phyloP scores from a whole-genome alignment of 2,797 vertebrate species.

The Notamacropus eugenii region DNA sequence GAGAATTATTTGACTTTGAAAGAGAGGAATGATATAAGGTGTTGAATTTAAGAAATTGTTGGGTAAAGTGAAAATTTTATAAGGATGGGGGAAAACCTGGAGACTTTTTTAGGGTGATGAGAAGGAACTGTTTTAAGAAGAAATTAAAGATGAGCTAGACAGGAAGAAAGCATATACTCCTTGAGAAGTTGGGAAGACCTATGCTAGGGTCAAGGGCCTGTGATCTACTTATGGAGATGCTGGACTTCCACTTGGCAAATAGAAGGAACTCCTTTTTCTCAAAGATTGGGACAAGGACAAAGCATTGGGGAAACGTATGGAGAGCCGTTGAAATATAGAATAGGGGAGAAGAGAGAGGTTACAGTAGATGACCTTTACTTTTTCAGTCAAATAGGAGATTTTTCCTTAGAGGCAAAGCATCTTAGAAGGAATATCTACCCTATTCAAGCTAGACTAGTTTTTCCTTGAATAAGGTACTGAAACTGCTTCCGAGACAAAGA shows the following conservation, averaged over 20 bases:
- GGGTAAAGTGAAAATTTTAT: neutral
- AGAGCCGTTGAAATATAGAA: neutral
- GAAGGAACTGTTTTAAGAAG: slow-evolving; percentile 1
- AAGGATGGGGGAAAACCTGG: neutral
- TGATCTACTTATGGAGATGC: neutral
- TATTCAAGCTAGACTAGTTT: neutral
- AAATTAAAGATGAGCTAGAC: slow-evolving; percentile 2
- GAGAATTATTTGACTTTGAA: neutral
- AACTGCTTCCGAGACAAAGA: neutral
- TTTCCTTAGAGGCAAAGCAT: neutral
- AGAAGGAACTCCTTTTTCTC: neutral
- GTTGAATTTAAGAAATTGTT: neutral
- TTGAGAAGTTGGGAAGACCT: neutral
- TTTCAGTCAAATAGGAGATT: neutral
- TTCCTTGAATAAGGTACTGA: neutral
- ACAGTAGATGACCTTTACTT: neutral
- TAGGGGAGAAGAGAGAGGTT: neutral
- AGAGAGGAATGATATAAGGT: neutral
- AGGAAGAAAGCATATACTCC: neutral
- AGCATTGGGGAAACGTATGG: neutral
- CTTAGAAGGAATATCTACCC: neutral
- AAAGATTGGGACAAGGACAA: neutral
- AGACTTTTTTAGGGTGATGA: neutral
- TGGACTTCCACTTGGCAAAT: neutral
- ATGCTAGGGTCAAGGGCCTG: neutral